Conservation (phyloP, 2,797 vertebrate genomes). For the Rallus crepitans region DNA sequence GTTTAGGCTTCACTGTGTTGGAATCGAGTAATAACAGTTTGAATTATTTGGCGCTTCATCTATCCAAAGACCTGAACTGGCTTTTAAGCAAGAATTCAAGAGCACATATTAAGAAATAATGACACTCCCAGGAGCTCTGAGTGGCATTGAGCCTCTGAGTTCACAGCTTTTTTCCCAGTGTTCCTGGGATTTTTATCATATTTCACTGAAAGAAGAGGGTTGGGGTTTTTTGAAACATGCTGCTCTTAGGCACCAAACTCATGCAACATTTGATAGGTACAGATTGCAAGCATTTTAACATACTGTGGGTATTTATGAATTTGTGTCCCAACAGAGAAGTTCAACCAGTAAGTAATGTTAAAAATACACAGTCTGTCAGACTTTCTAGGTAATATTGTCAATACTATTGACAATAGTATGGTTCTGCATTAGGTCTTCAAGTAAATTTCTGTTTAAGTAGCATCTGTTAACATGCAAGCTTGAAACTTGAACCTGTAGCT, state of each 20-base stretch:
- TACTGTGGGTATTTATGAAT: background rate
- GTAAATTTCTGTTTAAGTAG: background rate
- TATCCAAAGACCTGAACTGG: background rate
- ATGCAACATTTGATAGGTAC: background rate
- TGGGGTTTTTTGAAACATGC: background rate
- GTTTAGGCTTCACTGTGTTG: background rate
- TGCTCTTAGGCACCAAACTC: background rate
- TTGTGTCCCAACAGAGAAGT: background rate
- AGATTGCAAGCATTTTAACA: background rate
- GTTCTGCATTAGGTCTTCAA: background rate
- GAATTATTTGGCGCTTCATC: background rate
- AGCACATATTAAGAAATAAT: background rate
- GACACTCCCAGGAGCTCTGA: background rate
- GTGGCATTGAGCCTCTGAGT: background rate
- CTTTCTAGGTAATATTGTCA: background rate
- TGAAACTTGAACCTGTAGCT: background rate
- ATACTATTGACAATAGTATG: background rate
- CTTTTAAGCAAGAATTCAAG: conserved; percentile 22
- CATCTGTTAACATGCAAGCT: background rate
- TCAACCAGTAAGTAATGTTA: background rate
- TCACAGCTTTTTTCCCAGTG: background rate
- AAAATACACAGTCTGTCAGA: background rate
- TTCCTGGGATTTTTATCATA: background rate
- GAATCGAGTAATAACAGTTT: background rate
- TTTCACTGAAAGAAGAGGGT: background rate